Base-by-base conservation (phyloP, 53 echinoderm and acorn worm species). In the Echinometra lucunter region DNA sequence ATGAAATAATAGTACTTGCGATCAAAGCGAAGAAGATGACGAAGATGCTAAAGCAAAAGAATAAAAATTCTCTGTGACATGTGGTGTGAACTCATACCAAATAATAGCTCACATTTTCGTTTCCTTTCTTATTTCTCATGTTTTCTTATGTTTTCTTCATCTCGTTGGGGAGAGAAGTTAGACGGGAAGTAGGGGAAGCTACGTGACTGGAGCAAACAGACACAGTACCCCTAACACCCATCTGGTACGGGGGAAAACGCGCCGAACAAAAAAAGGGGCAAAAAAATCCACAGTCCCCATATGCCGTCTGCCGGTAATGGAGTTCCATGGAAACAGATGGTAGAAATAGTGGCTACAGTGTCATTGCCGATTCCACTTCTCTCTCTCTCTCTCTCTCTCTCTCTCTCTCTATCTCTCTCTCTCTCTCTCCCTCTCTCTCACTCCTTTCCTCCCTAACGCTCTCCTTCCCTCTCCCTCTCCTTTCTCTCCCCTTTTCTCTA, bases 271-370 rank as follows among this genome's bases (percentile, higher is more conserved):
- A 92, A 92, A 78, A 16, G 44, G 78, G 56, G 56, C 30, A 69
- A 74, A 94, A 74, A 94, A 94, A 83, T 63, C 85, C 93, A 55
- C 93, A 92, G 83, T 83, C 83, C 56, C 82, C 94, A 94, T 94
- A 94, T 94, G 94, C 44, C 94, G 94, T 94, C 94, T 94, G 94
- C 94, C 37, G 66, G 93, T 92, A 69, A 58, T 66, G 91, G 91
- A 63, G 91, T 91, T 91, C 66, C 74, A 19, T 66, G 27, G 82
- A 94, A 94, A 94, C 94, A 94, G 94, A 94, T 94, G 94, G 94
- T 94, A 66, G 94, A 38, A 94, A 82, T 30, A 94, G 94, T 94
- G 21, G 94, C 94, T 94, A 94, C 94, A 94, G 94, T 94, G 94
- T 42, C 94, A 94, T 27, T 92, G 91, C 69, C 91, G 66, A 91